Percentiles rank a stretch among this genome's conserved stretches.
phyloP scores from a whole-genome alignment of 2,888 invertebrate genomes.

The Dryobotodes eremita region DNA sequence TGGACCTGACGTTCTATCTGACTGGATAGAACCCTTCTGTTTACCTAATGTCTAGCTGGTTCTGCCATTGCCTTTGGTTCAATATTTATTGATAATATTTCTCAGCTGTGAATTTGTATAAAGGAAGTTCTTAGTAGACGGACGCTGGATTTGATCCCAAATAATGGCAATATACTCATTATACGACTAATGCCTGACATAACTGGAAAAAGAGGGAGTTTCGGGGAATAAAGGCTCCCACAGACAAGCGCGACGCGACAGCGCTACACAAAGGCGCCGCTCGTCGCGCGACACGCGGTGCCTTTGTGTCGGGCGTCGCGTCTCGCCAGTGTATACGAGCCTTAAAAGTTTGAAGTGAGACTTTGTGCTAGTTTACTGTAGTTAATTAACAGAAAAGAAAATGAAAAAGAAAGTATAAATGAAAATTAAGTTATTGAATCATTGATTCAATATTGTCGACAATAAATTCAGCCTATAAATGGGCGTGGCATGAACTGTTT shows the following conservation, averaged over 20 bases:
- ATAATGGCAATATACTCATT: background rate
- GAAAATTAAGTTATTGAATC: background rate
- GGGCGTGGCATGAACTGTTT: background rate
- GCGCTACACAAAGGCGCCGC: too few relatives aligned
- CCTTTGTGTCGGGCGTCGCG: too few relatives aligned
- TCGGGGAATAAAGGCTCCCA: too few relatives aligned
- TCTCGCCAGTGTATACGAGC: too few relatives aligned
- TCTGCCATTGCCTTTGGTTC: too few relatives aligned
- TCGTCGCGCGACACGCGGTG: too few relatives aligned
- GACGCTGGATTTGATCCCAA: background rate
- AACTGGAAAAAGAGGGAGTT: background rate
- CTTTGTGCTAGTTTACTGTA: too few relatives aligned
- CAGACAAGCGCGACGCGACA: too few relatives aligned
- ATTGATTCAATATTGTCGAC: background rate
- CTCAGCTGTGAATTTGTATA: background rate
- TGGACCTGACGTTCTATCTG: conserved; percentile 29
- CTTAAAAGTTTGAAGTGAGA: background rate
- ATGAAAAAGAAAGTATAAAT: background rate
- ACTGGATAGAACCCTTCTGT: conserved; percentile 26
- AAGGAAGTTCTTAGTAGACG: background rate
- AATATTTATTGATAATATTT: background rate
- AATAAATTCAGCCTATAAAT: background rate
- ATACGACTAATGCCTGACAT: too few relatives aligned
- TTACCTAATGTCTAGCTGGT: background rate
- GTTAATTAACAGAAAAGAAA: background rate